These are phyloP conservation scores for Borostomias antarcticus DNA, from an alignment of 2,797 vertebrate genomes.

Conservation along the genomic window DNA sequence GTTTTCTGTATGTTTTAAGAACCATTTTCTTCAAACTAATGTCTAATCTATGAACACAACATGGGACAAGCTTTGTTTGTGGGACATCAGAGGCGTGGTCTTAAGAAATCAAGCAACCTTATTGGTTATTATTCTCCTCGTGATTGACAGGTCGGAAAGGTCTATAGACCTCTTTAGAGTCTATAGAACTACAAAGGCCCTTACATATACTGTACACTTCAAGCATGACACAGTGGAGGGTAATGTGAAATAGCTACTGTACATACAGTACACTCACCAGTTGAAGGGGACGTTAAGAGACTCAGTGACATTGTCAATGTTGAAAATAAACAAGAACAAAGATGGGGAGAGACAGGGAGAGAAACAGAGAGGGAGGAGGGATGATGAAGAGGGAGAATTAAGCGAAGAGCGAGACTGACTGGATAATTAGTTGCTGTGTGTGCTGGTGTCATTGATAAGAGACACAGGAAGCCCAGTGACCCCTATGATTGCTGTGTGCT, in stretches of 20 bases:
- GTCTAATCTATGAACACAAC: too few species aligned
- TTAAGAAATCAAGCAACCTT: too few species aligned
- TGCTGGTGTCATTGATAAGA: constrained; percentile 32
- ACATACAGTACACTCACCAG: constrained; percentile 16
- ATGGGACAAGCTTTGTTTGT: too few species aligned
- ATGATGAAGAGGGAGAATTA: not conserved
- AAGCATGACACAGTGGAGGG: constrained; percentile 12
- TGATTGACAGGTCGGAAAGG: too few species aligned
- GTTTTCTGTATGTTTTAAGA: too few species aligned
- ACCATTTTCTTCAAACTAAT: too few species aligned
- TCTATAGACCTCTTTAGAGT: too few species aligned
- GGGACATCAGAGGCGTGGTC: too few species aligned
- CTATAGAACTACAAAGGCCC: too few species aligned
- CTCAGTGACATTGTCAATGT: constrained; percentile 45
- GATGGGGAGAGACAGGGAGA: constrained; percentile 7
- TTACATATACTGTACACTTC: constrained; percentile 22
- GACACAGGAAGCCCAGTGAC: constrained; percentile 36
- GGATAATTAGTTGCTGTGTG: constrained; percentile 25
- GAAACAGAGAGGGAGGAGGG: not conserved
- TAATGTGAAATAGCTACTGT: not conserved
- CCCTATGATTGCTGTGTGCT: constrained; percentile 25
- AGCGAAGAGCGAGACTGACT: not conserved
- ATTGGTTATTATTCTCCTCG: too few species aligned
- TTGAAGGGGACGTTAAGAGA: constrained; percentile 43
- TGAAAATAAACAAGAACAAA: constrained; percentile 13